Conservation (phyloP, 2,113 vertebrate species). For the Choloepus hoffmanni region DNA sequence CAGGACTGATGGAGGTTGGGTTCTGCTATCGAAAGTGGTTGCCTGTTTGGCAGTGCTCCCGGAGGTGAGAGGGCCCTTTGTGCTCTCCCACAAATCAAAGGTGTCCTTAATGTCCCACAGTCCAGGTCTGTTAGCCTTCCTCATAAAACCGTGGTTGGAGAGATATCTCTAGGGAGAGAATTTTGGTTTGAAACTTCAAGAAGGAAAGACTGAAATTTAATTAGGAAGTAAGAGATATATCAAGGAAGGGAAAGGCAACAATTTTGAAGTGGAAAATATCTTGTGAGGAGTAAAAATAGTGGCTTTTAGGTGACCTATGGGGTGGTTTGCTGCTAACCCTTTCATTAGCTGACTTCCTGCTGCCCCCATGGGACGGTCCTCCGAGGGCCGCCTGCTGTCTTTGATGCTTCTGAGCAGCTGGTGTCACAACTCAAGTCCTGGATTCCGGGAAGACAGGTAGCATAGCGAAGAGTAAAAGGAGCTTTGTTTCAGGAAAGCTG, state of each 20-base stretch:
- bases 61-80: slow-evolving; percentile 39
- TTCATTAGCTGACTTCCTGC: slow-evolving; percentile 53
- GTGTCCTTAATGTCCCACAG: background rate
- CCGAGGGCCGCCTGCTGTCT: background rate
- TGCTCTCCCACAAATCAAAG: slow-evolving; percentile 58
- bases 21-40: slow-evolving; percentile 63
- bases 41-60: background rate
- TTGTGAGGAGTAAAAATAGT: slow-evolving; percentile 69
- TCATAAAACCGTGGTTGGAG: slow-evolving; percentile 65
- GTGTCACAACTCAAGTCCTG: background rate
- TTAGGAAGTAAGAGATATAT: slow-evolving; percentile 52
- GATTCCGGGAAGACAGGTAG: background rate
- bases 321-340: background rate
- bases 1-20: background rate
- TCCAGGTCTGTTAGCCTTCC: slow-evolving; percentile 51
- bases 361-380: background rate
- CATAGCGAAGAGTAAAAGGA: background rate
- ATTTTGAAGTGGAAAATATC: slow-evolving; percentile 65
- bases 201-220: slow-evolving; percentile 65
- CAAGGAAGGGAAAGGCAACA: background rate
- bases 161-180: slow-evolving; percentile 61
- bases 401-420: background rate
- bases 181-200: slow-evolving; percentile 70
- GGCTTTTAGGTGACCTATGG: slow-evolving; percentile 18
- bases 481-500: background rate